Percentiles rank a stretch among this genome's conserved stretches.
phyloP scores from a whole-genome alignment of 1,140 invertebrate species.

The Heliothis subflexa region DNA sequence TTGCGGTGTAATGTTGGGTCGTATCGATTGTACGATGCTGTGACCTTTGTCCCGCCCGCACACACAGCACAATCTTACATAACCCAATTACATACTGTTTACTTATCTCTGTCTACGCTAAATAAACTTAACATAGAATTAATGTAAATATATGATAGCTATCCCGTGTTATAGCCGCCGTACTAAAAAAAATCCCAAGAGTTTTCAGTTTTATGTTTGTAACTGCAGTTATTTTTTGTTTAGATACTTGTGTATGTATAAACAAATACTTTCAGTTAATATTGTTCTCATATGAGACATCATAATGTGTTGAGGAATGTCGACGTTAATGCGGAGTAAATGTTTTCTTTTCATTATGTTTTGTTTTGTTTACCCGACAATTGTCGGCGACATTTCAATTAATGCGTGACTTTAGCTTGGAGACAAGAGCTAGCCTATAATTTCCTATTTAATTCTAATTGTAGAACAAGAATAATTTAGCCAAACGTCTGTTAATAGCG shows the following conservation, averaged over 20 bases:
- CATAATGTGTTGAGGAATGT: not conserved
- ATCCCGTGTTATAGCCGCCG: not conserved
- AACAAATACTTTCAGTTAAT: constrained; percentile 1
- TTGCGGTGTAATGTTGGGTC: not conserved
- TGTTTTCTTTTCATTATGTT: constrained; percentile 1
- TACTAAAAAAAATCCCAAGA: not conserved
- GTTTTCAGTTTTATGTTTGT: not conserved
- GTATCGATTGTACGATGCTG: constrained; percentile 40
- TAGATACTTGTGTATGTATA: not conserved
- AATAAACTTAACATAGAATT: constrained; percentile 7
- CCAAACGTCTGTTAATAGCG: not conserved
- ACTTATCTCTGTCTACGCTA: constrained; percentile 8
- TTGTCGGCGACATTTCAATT: not conserved
- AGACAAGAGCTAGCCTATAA: not conserved
- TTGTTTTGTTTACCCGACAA: not conserved
- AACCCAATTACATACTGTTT: constrained; percentile 33
- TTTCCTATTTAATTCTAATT: not conserved
- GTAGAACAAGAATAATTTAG: not conserved
- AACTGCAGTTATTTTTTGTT: constrained; percentile 14
- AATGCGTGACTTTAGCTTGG: not conserved
- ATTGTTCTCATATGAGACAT: constrained; percentile 15
- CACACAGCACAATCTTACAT: constrained; percentile 6
- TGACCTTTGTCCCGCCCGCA: constrained; percentile 26
- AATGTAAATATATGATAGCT: constrained; percentile 14
- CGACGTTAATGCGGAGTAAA: not conserved